Percentiles rank a stretch among this genome's conserved stretches.
Evolutionary conservation across 2,888 invertebrate genomes (phyloP).

Genomic region (Limnephilus auricula): DNA sequence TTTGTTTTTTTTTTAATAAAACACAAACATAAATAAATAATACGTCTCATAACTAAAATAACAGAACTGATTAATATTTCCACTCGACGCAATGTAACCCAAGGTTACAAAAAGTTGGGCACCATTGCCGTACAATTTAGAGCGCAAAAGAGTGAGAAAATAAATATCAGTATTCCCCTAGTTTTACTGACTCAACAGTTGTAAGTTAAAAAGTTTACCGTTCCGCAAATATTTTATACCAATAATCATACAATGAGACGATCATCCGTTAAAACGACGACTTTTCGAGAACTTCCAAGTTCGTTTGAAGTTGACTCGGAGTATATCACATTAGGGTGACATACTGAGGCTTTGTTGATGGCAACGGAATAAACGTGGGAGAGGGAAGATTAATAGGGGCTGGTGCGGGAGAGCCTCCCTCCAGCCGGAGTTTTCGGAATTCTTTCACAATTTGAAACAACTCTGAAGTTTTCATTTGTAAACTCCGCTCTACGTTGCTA

Average conservation of each 20-base stretch:
- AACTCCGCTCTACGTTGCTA: neutral
- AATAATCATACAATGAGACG: neutral
- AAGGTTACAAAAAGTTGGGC: no score
- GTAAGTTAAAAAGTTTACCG: neutral
- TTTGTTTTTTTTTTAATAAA: no score
- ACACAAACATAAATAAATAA: no score
- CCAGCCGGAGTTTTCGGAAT: neutral
- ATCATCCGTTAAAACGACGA: neutral
- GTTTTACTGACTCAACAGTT: neutral
- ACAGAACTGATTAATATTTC: no score
- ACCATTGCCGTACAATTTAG: no score
- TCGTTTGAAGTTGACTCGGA: neutral
- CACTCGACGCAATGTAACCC: no score
- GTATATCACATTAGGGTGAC: neutral
- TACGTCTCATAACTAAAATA: no score
- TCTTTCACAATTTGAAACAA: slow-evolving; percentile 17
- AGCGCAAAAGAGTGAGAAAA: neutral
- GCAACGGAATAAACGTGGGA: neutral
- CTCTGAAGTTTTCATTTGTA: neutral
- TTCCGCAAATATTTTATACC: neutral
- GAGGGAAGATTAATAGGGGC: neutral
- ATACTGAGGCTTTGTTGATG: neutral
- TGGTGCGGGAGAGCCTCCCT: neutral
- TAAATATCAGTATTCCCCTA: neutral
- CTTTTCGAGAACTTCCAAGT: neutral